A percentile compares a stretch with the other conserved stretches of the same genome.
These are phyloP conservation scores for Rhyacophila evoluta DNA, from an alignment of 2,888 invertebrate species.

Conservation along the genomic window DNA sequence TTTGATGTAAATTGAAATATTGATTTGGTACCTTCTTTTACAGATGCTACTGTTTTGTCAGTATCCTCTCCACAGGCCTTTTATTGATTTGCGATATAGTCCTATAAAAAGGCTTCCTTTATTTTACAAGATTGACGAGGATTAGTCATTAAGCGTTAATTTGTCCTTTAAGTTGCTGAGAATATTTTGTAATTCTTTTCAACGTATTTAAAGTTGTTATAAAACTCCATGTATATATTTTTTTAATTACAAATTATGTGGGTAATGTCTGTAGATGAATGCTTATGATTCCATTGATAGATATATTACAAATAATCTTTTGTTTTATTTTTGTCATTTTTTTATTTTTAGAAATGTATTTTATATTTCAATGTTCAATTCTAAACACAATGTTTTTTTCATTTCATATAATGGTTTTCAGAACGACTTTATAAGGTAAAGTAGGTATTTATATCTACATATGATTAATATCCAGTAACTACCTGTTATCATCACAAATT, in stretches of 20 bases:
- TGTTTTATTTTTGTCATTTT: not conserved
- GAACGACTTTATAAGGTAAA: not conserved
- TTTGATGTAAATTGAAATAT: not conserved
- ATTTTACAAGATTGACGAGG: not conserved
- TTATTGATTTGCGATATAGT: not conserved
- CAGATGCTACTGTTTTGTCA: not conserved
- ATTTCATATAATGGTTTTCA: not conserved
- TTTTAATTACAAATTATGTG: not conserved
- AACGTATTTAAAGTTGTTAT: not conserved
- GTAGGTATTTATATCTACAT: not conserved
- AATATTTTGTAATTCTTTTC: slow-evolving; percentile 15
- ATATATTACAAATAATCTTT: not conserved
- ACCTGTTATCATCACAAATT: not conserved
- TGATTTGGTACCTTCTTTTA: not conserved
- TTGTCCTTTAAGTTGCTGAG: not conserved
- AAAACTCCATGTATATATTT: not conserved
- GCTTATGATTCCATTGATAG: not conserved
- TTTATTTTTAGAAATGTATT: not conserved
- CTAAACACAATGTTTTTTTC: not conserved
- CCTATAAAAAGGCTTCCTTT: not conserved
- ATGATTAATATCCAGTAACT: not conserved
- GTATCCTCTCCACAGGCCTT: not conserved
- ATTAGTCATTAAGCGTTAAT: not conserved
- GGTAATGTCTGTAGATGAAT: not conserved
- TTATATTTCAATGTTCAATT: not conserved